Base-by-base conservation (phyloP, 1,140 invertebrate species). In the Contarinia nasturtii region DNA sequence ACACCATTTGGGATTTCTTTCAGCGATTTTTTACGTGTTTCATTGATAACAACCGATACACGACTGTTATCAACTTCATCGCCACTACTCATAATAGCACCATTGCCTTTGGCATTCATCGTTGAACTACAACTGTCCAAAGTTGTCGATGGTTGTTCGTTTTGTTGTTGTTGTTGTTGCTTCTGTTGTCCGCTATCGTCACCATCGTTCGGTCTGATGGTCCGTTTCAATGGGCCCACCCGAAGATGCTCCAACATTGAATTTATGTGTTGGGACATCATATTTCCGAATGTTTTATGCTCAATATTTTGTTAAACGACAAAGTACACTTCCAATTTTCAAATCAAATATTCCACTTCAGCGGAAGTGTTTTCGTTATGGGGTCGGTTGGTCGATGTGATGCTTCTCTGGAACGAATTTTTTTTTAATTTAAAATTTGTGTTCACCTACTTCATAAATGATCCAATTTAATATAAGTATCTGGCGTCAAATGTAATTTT, bases 181-280 rank as follows among this genome's bases (percentile, higher is more conserved):
- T 49, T 45, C 18, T 47, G 37, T 44, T 48, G 46, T 5, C 27
- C 27, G 27, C 27, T 27, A 41, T 46, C 50, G 48, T 40, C 45
- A 50, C 2, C 15, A 33, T 45, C 22, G 5, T 2, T 33, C 12
- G 14, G 22, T 11, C 7, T 18, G 14, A 27, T 18, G 7, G 5
- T 44, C 36, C 18, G 14, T 44, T 18, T 44, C 42, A 15, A 20
- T 48, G 27, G 10, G 50, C 60, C 60, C 52, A 63, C 59, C 45
- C 59, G 58, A 51, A 63, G 50, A 49, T 63, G 62, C 53, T 63
- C 60, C 47, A 63, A 48, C 55, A 63, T 63, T 49, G 60, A 58
- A 49, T 57, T 54, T 50, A 63, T 62, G 49, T 63, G 60, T 51
- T 60, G 58, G 50, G 60, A 63, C 60, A 63, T 63, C 54, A 54